A percentile compares a stretch with the other conserved stretches of the same genome.
Evolutionary conservation across 2,113 vertebrate genomes (phyloP).

Genomic region (Rhegmatorhina hoffmannsi): DNA sequence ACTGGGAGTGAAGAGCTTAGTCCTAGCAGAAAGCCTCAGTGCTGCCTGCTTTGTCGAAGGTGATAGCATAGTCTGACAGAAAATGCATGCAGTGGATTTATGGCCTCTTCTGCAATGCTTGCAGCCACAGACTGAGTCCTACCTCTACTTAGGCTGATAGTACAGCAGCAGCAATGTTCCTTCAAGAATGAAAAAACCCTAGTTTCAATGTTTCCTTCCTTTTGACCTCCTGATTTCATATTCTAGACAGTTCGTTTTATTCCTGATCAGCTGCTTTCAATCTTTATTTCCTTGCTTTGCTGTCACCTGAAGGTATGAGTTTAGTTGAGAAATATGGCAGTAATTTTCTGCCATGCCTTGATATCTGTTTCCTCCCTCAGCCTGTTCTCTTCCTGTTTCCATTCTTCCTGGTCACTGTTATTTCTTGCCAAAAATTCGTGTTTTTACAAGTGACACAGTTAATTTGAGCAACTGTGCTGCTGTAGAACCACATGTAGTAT

Average conservation of each 20-base stretch:
- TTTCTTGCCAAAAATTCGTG: background rate
- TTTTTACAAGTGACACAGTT: background rate
- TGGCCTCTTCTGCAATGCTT: background rate
- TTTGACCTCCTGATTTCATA: background rate
- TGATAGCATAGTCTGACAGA: background rate
- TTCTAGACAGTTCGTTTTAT: background rate
- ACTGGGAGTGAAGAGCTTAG: background rate
- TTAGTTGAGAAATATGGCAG: background rate
- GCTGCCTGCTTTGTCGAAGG: background rate
- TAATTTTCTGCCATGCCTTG: background rate
- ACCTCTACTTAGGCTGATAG: background rate
- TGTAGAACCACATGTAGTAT: background rate
- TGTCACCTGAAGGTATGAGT: background rate
- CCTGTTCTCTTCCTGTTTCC: background rate
- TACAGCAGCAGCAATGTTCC: background rate
- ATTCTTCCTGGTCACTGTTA: background rate
- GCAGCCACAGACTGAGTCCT: background rate
- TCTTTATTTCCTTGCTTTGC: background rate
- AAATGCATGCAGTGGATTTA: background rate
- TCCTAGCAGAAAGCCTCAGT: background rate
- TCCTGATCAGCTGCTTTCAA: background rate
- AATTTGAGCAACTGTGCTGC: background rate
- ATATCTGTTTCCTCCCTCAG: background rate
- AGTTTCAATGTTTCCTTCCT: background rate
- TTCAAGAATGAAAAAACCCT: background rate